A percentile compares a stretch with the other conserved stretches of the same genome.
Evolutionary conservation across 1,140 invertebrate species (phyloP).

Genomic region (Hycleus phaleratus): DNA sequence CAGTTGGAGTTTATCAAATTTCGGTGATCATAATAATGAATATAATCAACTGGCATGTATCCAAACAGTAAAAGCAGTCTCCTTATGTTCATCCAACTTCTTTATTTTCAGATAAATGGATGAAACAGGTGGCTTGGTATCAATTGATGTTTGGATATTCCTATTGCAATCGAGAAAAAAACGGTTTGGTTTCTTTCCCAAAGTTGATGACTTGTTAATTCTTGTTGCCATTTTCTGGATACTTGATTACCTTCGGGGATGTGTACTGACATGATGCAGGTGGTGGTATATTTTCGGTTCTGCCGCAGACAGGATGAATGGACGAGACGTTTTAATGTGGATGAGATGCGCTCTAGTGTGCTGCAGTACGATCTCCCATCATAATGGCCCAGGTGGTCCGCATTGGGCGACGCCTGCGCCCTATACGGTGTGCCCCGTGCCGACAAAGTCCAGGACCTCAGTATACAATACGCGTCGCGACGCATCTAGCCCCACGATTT

Average conservation of each 20-base stretch:
- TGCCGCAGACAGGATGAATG: conserved; percentile 24
- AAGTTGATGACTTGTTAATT: too few species aligned
- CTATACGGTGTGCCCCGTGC: conserved; percentile 15
- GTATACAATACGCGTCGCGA: conserved; percentile 29
- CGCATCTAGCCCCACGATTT: conserved; percentile 14
- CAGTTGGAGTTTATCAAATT: too few species aligned
- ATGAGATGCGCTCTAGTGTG: conserved; percentile 17
- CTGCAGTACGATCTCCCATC: conserved; percentile 25
- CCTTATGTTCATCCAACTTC: too few species aligned
- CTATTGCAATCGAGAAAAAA: too few species aligned
- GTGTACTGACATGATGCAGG: conserved; percentile 4
- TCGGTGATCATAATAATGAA: too few species aligned
- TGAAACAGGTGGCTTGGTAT: too few species aligned
- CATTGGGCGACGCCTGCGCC: conserved; percentile 26
- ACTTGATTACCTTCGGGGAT: conserved; percentile 5
- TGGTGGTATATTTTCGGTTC: conserved; percentile 7
- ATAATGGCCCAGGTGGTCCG: conserved; percentile 29
- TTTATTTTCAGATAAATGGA: too few species aligned
- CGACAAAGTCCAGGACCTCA: conserved; percentile 20
- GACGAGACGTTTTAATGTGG: conserved; percentile 2
- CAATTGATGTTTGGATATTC: too few species aligned
- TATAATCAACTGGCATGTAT: too few species aligned
- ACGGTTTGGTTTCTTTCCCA: too few species aligned
- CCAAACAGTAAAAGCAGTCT: too few species aligned
- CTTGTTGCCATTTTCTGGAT: too few species aligned